Evolutionary conservation across 2,888 invertebrate species (phyloP), one percentile per base, ranked within the genome.

Genomic region (Hirudinaria manillensis): DNA sequence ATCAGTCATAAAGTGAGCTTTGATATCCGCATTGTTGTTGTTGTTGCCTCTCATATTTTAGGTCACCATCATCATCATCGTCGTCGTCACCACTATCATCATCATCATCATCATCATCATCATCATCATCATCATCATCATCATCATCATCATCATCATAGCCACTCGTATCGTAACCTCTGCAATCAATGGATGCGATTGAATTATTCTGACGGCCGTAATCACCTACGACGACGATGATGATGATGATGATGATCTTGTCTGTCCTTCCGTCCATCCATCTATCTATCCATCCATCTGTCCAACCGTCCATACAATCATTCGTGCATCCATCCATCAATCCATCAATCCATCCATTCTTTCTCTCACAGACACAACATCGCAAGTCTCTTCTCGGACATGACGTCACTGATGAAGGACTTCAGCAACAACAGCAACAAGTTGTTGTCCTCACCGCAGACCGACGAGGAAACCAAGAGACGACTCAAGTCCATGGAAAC

Each of bases 61-160:
- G 38, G 38, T n/a, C 56, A 56, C 6, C 56, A 13, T 56, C 56
- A 7, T 3, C 56, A 3, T 56, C 13, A 7, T 56, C 13, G 21
- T 53, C 21, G 21, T 53, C 53, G 53, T 53, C n/a, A n/a, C n/a
- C n/a, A n/a, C n/a, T n/a, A n/a, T n/a, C n/a, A n/a, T 53, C 53
- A 21, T 53, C 21, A 21, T 53, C 53, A 53, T 16, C 24, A 61
- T 61, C 61, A 61, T n/a, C 61, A 61, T 61, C 61, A 61, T 61
- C 29, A 61, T 61, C 61, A 10, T 29, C 29, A 61, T 61, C 61
- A 61, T n/a, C 61, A 61, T 29, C 61, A 61, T 61, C 61, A 61
- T 13, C 24, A 61, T 61, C 61, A 61, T 61, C 61, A n/a, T 61
- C 21, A 29, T 61, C 61, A 10, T 61, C 61, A 29, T 4, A 16